Percentiles rank a stretch among this genome's conserved stretches.
phyloP scores from a whole-genome alignment of 2,888 invertebrate genomes.

The Dexiosoma caninum region DNA sequence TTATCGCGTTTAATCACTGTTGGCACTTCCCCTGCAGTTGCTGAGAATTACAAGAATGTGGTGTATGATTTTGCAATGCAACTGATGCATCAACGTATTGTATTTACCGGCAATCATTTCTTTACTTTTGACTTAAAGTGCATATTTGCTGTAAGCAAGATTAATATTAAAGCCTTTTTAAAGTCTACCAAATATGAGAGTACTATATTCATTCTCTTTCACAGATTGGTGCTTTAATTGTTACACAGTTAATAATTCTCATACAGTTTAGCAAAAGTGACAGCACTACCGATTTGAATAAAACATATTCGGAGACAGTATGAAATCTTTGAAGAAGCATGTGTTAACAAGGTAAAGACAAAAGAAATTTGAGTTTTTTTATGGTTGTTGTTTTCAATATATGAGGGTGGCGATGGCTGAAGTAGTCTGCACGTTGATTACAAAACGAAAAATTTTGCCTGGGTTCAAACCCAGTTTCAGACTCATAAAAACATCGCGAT shows the following conservation, averaged over 20 bases:
- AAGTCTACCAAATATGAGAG: not conserved
- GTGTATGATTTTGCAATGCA: conserved; percentile 64
- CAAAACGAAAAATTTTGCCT: too few relatives aligned
- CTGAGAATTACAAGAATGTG: conserved; percentile 44
- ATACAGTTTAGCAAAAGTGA: conserved; percentile 64
- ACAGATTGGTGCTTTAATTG: conserved; percentile 63
- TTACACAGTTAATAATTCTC: conserved; percentile 64
- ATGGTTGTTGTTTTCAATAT: too few relatives aligned
- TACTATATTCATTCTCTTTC: not conserved
- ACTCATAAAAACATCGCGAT: too few relatives aligned
- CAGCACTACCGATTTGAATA: not conserved
- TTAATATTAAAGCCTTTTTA: not conserved
- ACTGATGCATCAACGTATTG: conserved; percentile 59
- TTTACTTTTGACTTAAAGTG: conserved; percentile 61
- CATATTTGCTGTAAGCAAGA: conserved; percentile 61
- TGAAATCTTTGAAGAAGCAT: too few relatives aligned
- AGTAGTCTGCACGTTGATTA: too few relatives aligned
- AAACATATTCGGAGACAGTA: not conserved
- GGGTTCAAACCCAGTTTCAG: too few relatives aligned
- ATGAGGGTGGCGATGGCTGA: too few relatives aligned
- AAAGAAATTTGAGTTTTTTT: too few relatives aligned
- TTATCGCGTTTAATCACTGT: conserved; percentile 33
- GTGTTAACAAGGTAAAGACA: too few relatives aligned
- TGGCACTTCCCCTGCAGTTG: not conserved
- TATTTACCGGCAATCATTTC: conserved; percentile 61